phyloP scores from a whole-genome alignment of 2,888 invertebrate species.

The Thera obeliscata region DNA sequence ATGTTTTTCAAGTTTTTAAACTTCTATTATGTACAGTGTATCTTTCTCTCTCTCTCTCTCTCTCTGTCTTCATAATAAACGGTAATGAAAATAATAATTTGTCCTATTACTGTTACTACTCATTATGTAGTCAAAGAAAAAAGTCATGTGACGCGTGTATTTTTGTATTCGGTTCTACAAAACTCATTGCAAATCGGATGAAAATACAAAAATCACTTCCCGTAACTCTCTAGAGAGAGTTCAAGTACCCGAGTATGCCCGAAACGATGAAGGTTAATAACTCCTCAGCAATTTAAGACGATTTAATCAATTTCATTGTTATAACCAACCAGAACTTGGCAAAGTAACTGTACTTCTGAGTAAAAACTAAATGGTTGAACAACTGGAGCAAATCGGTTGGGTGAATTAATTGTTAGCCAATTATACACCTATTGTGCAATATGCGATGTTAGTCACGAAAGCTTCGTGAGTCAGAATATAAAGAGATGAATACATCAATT shows the following conservation, averaged over 20 bases:
- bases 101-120: no score
- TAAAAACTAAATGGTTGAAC: conserved; percentile 80
- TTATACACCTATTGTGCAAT: conserved; percentile 76
- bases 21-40: no score
- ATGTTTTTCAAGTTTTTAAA: no score
- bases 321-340: conserved; percentile 68
- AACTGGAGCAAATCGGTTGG: conserved; percentile 82
- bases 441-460: conserved; percentile 65
- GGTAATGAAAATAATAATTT: no score
- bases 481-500: not conserved
- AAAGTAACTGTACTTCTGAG: conserved; percentile 77
- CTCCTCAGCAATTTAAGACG: conserved; percentile 47
- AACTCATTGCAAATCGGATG: not conserved
- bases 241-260: conserved; percentile 29
- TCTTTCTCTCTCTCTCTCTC: no score
- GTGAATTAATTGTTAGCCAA: conserved; percentile 74
- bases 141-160: not conserved
- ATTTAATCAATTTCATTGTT: conserved; percentile 63
- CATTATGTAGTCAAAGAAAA: no score
- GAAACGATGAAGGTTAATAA: conserved; percentile 41
- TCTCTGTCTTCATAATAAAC: no score
- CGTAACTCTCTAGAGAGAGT: conserved; percentile 16
- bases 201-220: conserved; percentile 3
- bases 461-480: not conserved
- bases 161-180: not conserved